phyloP scores from a whole-genome alignment of 2,797 vertebrate genomes.

The Scleropages formosus region DNA sequence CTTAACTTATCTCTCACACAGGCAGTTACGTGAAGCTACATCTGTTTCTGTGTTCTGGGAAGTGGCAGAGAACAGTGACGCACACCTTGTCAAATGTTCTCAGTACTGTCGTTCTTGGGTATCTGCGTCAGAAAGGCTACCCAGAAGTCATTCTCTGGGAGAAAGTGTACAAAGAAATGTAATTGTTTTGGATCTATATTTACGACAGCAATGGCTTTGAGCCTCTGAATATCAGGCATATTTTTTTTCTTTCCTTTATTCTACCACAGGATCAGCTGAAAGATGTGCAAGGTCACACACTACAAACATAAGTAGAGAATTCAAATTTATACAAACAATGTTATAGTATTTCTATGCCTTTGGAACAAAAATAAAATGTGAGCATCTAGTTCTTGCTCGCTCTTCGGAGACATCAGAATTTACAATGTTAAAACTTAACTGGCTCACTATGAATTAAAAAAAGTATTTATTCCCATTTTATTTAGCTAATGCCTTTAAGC shows the following conservation, averaged over 20 bases:
- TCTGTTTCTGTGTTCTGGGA: slow-evolving; percentile 71
- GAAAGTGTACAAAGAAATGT: slow-evolving; percentile 12
- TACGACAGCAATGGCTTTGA: neutral
- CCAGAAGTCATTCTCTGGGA: slow-evolving; percentile 54
- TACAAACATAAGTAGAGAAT: slow-evolving; percentile 82
- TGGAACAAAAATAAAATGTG: neutral
- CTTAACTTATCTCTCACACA: slow-evolving; percentile 70
- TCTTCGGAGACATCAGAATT: neutral
- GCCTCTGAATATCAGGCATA: neutral
- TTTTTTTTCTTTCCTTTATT: slow-evolving; percentile 24
- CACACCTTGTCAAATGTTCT: slow-evolving; percentile 72
- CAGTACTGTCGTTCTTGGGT: slow-evolving; percentile 38
- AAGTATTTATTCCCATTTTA: too few species aligned
- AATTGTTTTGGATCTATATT: slow-evolving; percentile 3
- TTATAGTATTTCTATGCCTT: slow-evolving; percentile 11
- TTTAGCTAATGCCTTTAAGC: too few species aligned
- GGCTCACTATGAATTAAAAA: too few species aligned
- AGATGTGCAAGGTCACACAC: slow-evolving; percentile 74
- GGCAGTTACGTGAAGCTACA: slow-evolving; percentile 72
- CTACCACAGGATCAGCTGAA: slow-evolving; percentile 73
- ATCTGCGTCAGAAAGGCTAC: slow-evolving; percentile 65
- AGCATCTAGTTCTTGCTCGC: neutral
- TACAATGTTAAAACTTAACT: slow-evolving; percentile 6
- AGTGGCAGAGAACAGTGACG: slow-evolving; percentile 73
- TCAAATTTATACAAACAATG: neutral